Base-by-base conservation (phyloP, 1,140 invertebrate genomes). In the Neotoxoptera formosana region DNA sequence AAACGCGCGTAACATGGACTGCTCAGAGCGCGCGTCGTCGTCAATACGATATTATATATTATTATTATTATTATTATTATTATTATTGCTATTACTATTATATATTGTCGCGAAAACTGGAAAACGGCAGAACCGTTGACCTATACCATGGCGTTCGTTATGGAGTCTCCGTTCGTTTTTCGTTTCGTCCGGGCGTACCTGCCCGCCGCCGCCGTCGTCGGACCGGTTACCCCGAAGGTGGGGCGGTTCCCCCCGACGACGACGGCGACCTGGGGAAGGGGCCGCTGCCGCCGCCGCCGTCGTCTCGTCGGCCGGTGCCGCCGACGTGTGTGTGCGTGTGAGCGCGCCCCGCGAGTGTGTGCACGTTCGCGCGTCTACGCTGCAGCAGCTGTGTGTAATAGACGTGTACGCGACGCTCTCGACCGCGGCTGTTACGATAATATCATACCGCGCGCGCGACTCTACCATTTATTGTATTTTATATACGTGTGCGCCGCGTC, bases 211-310 rank as follows among this genome's bases (percentile, higher is more conserved):
- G 47, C 67, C 41, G 67, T 1, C 25, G 20, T 34, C 91, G 91
- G 81, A 93, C 91, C 91, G 91, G 91, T 93, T 93, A 84, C 76
- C 91, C 91, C 81, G 76, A 41, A 56, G 76, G 91, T 86, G 91
- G 91, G 76, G 76, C 91, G 81, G 81, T 86, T 93, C 9, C 91
- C 81, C 81, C 47, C 30, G 47, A 20, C 47, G 89, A 34, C 60
- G 60, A 47, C 90, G 30, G 45, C 30, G n/a, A 9, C 45, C 30
- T 2, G 91, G 23, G 81, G 81, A 51, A 56, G 48, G 91, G 91
- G 91, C 48, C n/a, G 45, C 51, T 53, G 90, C 4, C n/a, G 20
- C 36, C 23, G 83, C 20, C 41, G 90, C 20, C 51, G 51, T 20
- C 51, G 51, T 51, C 48, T 51, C 48, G 48, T 51, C 36, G 56